Evolutionary conservation across 2,797 vertebrate species (phyloP).

Genomic region (Sebastes iracundus): DNA sequence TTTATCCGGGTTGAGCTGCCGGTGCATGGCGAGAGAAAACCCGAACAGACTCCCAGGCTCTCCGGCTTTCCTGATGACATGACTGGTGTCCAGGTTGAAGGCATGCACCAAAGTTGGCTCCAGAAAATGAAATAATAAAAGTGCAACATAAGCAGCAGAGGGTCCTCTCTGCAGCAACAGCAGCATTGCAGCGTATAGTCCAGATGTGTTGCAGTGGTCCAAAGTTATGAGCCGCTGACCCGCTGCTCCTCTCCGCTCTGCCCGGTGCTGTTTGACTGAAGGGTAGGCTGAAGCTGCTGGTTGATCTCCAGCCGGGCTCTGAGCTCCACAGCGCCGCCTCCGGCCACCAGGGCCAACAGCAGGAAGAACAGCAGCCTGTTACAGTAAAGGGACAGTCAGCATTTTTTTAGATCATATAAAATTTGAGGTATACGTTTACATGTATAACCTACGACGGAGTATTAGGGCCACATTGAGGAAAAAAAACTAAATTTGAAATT

Average conservation of each 20-base stretch:
- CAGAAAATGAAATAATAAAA: slow-evolving; percentile 43
- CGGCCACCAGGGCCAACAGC: background rate
- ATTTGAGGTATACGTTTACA: background rate
- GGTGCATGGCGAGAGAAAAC: slow-evolving; percentile 93
- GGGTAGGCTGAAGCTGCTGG: background rate
- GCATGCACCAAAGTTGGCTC: slow-evolving; percentile 55
- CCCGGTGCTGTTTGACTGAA: slow-evolving; percentile 25
- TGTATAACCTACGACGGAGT: no score
- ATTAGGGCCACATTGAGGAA: no score
- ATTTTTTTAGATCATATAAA: background rate
- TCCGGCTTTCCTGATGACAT: slow-evolving; percentile 88
- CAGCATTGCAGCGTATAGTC: slow-evolving; percentile 58
- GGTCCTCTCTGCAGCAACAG: slow-evolving; percentile 48
- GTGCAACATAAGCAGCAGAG: slow-evolving; percentile 12
- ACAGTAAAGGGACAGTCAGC: background rate
- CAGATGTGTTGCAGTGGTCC: slow-evolving; percentile 22
- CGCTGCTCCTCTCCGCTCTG: slow-evolving; percentile 19
- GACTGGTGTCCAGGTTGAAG: slow-evolving; percentile 91
- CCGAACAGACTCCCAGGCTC: slow-evolving; percentile 91
- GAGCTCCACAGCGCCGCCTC: slow-evolving; percentile 43
- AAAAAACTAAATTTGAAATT: no score
- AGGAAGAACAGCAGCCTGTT: background rate
- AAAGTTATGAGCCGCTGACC: slow-evolving; percentile 14
- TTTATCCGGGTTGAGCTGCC: slow-evolving; percentile 90
- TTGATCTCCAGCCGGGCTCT: background rate